Base-by-base conservation (phyloP, 2,888 invertebrate genomes). In the Mimas tiliae region DNA sequence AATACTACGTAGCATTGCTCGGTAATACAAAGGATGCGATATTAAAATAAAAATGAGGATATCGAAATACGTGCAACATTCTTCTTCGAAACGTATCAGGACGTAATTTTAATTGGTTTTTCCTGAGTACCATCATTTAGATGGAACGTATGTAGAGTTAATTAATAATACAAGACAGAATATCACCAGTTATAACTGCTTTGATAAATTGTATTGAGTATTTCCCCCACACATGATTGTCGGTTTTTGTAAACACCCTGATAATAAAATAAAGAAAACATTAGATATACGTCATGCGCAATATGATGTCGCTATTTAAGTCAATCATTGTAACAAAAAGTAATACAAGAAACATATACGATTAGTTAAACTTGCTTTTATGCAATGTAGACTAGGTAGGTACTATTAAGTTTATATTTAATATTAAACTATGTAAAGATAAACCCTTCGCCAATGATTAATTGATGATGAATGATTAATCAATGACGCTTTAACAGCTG, bases 181-280 rank as follows among this genome's bases (percentile, higher is more conserved):
- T 16, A 42, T 12, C 55, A 38, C 16, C 38, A 38, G 55, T 38
- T 19, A 34, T 34, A 19, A 58, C 16, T 42, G 6, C 16, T 42
- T 0, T 12, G 58, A 42, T 58, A 58, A 27, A 4, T n/a, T 8
- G 19, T 19, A 19, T 16, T 1, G 12, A 58, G 58, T 58, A 11
- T 19, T 38, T 58, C 58, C 58, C 53, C 42, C 11, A 6, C 19
- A 16, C 16, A 8, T 9, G 14, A 42, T 16, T 16, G 21, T 55
- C n/a, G 55, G 34, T 6, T 58, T 42, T 42, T 38, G 38, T 58
- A 21, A 58, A 42, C 58, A 38, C 53, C 38, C 19, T 19, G 38
- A 19, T 19, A 9, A 38, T 9, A 34, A 9, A 6, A 42, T 12
- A 12, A 19, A 9, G 12, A 16, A 11, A 42, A 42, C 42, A 42